A percentile compares a stretch with the other conserved stretches of the same genome.
Conservation (phyloP, 30 jellyfish, hydroid and myxozoan genomes). For the Rhopilema esculentum region DNA sequence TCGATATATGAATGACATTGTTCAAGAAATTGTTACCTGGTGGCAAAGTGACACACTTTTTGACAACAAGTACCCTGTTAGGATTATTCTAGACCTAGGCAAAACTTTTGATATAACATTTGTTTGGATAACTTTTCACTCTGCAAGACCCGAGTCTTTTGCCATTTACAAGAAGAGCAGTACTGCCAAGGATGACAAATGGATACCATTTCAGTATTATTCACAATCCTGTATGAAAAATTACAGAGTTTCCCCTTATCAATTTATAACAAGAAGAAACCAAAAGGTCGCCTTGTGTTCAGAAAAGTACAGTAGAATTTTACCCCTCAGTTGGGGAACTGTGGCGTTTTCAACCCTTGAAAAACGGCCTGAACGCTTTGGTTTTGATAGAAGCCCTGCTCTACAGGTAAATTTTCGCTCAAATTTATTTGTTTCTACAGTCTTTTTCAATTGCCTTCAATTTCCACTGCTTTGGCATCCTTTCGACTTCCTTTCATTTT, state of each 20-base stretch:
- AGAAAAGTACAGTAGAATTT: constrained; percentile 77
- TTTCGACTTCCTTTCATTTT: no score
- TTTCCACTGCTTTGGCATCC: no score
- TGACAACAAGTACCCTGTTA: constrained; percentile 83
- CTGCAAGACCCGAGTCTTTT: constrained; percentile 93
- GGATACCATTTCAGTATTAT: constrained; percentile 96
- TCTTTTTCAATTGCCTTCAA: no score
- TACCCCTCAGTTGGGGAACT: constrained; percentile 96
- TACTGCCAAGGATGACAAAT: constrained; percentile 71
- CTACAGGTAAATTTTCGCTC: constrained; percentile 51
- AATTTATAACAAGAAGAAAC: constrained; percentile 66
- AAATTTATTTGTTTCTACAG: no score
- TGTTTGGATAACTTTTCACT: constrained; percentile 87
- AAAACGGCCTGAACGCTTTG: constrained; percentile 91
- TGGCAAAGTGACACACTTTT: constrained; percentile 96
- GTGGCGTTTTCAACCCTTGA: constrained; percentile 96
- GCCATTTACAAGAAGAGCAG: constrained; percentile 86
- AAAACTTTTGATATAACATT: constrained; percentile 88
- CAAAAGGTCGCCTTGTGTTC: constrained; percentile 97
- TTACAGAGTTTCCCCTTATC: constrained; percentile 76
- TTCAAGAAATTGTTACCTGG: constrained; percentile 85
- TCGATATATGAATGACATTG: constrained; percentile 77
- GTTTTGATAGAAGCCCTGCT: constrained; percentile 87
- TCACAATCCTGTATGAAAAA: constrained; percentile 83
- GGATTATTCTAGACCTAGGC: constrained; percentile 83